Evolutionary conservation across 2,888 invertebrate species (phyloP).

Genomic region (Hecatera dysodea): DNA sequence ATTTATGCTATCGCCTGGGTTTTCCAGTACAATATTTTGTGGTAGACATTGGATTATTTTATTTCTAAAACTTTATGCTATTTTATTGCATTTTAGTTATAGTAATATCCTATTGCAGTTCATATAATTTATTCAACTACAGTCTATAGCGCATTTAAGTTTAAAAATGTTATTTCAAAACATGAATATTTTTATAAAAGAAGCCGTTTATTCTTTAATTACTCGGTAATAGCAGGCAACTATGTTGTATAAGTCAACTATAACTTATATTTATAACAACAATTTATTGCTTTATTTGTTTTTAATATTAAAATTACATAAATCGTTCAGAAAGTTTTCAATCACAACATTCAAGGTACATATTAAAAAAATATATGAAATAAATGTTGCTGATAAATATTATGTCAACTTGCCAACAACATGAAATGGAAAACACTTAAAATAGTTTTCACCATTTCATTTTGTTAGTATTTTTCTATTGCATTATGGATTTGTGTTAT

Average conservation of each 20-base stretch:
- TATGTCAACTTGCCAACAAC: neutral
- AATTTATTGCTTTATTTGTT: slow-evolving; percentile 36
- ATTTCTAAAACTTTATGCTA: slow-evolving; percentile 9
- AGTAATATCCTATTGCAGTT: neutral
- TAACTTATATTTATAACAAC: neutral
- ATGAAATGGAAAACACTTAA: neutral
- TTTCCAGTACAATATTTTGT: slow-evolving; percentile 15
- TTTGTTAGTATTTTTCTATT: slow-evolving; percentile 13
- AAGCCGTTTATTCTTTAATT: neutral
- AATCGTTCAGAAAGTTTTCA: slow-evolving; percentile 16
- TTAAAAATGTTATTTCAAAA: neutral
- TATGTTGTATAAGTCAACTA: slow-evolving; percentile 13
- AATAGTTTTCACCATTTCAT: neutral
- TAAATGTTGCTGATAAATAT: slow-evolving; percentile 3
- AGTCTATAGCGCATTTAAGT: neutral
- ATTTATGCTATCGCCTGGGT: slow-evolving; percentile 21
- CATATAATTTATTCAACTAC: neutral
- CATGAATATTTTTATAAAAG: neutral
- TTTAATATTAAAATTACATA: slow-evolving; percentile 29
- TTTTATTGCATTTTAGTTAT: slow-evolving; percentile 1
- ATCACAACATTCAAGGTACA: neutral
- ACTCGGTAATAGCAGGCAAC: neutral
- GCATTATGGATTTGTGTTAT: neutral
- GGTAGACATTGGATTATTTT: slow-evolving; percentile 27
- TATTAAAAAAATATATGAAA: neutral